Evolutionary conservation across 1,140 invertebrate species (phyloP), one percentile per base, ranked within the genome.

Genomic region (Brachionus paranguensis): DNA sequence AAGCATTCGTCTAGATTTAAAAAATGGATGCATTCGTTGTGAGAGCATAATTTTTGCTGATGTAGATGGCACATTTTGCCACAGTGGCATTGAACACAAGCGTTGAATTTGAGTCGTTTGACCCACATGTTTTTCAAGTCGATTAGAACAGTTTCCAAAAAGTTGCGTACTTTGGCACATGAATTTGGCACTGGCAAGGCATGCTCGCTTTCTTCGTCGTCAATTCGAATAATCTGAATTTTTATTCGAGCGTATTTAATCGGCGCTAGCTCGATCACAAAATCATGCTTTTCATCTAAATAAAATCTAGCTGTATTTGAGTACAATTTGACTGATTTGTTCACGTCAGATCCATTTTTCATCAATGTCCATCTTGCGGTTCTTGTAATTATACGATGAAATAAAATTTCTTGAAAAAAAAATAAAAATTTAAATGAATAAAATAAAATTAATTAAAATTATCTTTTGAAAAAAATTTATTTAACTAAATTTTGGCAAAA

Each of bases 1-100:
- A 91, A 86, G 85, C 90, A 91, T 84, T 91, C 89, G 86, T 90
- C 88, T 10, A 91, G 85, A 76, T 88, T 86, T 12, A 91, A 85
- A 85, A 91, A 90, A 86, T 91, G 90, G 2, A 89, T 84, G 85
- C 90, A 91, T 0, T 84, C 65, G 29, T 88, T 86, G 47, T 88
- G 84, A 4, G 79, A 50, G 84, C 90, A 91, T 12, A 84, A 83
- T 20, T 85, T 79, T 3, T 85, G 70, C 47, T 87, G 84, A 84
- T 91, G 90, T 6, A 85, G 27, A 65, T 86, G 84, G 85, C 90
- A 91, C 3, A 85, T 60, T 72, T 86, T 86, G 20, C 86, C 87
- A 86, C 90, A 91, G 6, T 88, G 87, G 86, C 90, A 91, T 1
- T 83, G 84, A 10, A 90, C 87, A 83, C 86, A 87, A 6, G 88